phyloP scores from a whole-genome alignment of 2,797 vertebrate species.

The Gambusia yucatana region DNA sequence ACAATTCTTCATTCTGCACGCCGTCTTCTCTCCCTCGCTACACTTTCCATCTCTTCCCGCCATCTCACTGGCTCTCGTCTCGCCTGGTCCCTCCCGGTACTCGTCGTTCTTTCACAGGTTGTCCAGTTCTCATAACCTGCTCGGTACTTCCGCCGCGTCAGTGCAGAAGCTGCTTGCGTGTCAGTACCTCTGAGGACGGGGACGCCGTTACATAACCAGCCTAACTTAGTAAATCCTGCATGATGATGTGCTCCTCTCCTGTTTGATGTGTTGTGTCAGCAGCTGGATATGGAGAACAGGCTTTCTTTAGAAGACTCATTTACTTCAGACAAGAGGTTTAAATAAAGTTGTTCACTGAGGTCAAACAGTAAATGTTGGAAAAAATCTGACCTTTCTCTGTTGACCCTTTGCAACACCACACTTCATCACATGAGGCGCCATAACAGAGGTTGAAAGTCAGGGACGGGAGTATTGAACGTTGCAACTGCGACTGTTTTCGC shows the following conservation, averaged over 20 bases:
- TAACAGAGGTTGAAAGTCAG: no score
- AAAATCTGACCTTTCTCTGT: background rate
- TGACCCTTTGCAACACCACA: no score
- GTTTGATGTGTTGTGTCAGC: conserved; percentile 32
- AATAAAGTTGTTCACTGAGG: background rate
- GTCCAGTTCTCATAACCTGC: background rate
- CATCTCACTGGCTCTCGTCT: conserved; percentile 9
- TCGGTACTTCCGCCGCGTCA: conserved; percentile 25
- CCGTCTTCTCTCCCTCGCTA: background rate
- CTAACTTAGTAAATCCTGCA: conserved; percentile 54
- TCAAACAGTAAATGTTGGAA: background rate
- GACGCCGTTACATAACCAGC: conserved; percentile 52
- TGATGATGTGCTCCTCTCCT: conserved; percentile 41
- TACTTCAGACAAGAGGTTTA: background rate
- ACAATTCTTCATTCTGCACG: background rate
- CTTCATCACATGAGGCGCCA: no score
- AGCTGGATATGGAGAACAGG: conserved; percentile 11
- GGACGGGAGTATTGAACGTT: no score
- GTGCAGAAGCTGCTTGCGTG: conserved; percentile 36
- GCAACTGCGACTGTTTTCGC: no score
- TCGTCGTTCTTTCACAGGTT: background rate
- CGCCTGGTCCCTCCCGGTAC: background rate
- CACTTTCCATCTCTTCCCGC: conserved; percentile 2
- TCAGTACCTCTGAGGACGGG: conserved; percentile 9
- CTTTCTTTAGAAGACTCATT: background rate